These are phyloP conservation scores for Drosophila demipolita DNA, from an alignment of 2,888 invertebrate genomes.

Conservation along the genomic window DNA sequence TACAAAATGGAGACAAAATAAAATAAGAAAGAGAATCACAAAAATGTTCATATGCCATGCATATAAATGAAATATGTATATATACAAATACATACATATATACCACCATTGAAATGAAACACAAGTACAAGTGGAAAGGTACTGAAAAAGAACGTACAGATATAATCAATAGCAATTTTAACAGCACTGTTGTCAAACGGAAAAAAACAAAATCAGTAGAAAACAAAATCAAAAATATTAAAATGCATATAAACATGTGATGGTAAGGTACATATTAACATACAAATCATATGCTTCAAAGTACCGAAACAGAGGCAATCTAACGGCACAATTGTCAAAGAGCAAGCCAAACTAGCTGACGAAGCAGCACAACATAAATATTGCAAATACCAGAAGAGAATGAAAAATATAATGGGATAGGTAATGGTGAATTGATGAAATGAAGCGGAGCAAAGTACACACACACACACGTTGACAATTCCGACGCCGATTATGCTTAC, in stretches of 20 bases:
- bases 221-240: not conserved
- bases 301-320: not conserved
- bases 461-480: conserved; percentile 1
- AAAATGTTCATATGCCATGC: not conserved
- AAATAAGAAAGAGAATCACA: not conserved
- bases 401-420: conserved; percentile 28
- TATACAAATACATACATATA: not conserved
- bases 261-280: not conserved
- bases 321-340: not conserved
- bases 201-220: not conserved
- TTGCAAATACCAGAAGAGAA: not conserved
- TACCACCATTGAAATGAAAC: not conserved
- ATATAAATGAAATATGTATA: not conserved
- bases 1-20: conserved; percentile 25
- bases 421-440: conserved; percentile 23
- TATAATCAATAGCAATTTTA: not conserved
- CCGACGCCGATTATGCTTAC: conserved; percentile 31
- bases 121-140: not conserved
- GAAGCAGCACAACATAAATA: not conserved
- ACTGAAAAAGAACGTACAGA: not conserved
- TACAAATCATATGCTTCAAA: not conserved
- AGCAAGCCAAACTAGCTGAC: not conserved
- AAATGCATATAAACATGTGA: not conserved
- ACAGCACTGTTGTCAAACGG: not conserved
- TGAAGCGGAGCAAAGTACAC: conserved; percentile 43